These are phyloP conservation scores for Zapornia atra DNA, from an alignment of 2,113 vertebrate genomes.

Conservation along the genomic window DNA sequence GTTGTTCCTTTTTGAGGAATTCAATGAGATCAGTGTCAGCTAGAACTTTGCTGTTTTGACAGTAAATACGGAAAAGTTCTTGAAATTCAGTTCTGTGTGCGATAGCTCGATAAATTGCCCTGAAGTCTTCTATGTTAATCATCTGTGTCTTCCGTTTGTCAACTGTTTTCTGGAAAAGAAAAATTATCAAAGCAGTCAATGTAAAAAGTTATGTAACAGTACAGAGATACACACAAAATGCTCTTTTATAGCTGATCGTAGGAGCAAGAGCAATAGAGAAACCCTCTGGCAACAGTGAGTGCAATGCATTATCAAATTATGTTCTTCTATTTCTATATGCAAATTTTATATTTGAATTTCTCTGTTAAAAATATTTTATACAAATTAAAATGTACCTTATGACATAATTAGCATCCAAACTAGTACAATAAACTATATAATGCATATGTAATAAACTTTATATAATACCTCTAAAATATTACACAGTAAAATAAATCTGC, in stretches of 20 bases:
- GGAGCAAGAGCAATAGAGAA: background rate
- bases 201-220: background rate
- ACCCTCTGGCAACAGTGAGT: background rate
- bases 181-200: background rate
- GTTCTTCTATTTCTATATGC: background rate
- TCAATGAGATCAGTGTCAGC: slow-evolving; percentile 3
- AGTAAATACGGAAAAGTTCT: slow-evolving; percentile 72
- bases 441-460: background rate
- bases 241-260: background rate
- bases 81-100: slow-evolving; percentile 69
- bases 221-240: background rate
- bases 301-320: background rate
- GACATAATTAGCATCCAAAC: background rate
- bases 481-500: background rate
- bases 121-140: slow-evolving; percentile 77
- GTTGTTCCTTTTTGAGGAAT: slow-evolving; percentile 74
- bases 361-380: background rate
- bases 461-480: background rate
- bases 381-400: background rate
- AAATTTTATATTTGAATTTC: background rate
- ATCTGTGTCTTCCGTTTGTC: slow-evolving; percentile 28
- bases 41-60: slow-evolving; percentile 42
- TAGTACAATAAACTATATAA: background rate
- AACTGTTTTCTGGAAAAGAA: slow-evolving; percentile 53
- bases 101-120: slow-evolving; percentile 70